Evolutionary conservation across 2,113 vertebrate species (phyloP).

Genomic region (Terrapene triunguis): DNA sequence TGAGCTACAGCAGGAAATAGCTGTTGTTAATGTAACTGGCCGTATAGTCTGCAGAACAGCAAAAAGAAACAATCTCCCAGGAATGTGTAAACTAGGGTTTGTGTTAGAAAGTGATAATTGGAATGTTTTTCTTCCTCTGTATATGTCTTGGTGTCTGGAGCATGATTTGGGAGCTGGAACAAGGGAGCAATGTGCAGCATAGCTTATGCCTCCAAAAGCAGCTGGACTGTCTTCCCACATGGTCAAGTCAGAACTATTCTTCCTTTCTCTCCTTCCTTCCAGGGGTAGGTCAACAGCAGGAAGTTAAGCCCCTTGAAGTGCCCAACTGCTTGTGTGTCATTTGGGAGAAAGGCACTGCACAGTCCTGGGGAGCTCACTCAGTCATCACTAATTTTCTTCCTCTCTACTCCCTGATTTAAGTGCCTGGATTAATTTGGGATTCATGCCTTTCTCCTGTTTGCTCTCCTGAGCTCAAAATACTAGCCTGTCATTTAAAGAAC

Average conservation of each 20-base stretch:
- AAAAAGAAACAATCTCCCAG: background rate
- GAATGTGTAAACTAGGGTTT: background rate
- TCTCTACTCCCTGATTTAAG: background rate
- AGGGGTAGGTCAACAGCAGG: background rate
- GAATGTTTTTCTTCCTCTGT: too few species aligned
- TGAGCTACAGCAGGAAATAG: background rate
- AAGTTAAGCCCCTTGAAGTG: background rate
- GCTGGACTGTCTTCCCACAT: background rate
- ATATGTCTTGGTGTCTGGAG: background rate
- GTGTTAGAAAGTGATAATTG: accelerated
- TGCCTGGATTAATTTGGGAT: background rate
- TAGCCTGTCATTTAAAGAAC: background rate
- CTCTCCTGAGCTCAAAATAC: background rate
- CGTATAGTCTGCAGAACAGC: background rate
- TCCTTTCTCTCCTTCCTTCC: background rate
- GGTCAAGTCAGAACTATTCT: background rate
- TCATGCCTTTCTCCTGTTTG: accelerated
- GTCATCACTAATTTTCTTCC: background rate
- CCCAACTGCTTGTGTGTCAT: background rate
- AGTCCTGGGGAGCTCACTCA: background rate
- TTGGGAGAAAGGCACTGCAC: background rate
- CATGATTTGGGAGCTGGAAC: background rate
- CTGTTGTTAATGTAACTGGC: background rate
- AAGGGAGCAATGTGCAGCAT: background rate
- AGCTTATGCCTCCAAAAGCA: background rate